Base-by-base conservation (phyloP, 2,888 invertebrate species). In the Colletes collaris region DNA sequence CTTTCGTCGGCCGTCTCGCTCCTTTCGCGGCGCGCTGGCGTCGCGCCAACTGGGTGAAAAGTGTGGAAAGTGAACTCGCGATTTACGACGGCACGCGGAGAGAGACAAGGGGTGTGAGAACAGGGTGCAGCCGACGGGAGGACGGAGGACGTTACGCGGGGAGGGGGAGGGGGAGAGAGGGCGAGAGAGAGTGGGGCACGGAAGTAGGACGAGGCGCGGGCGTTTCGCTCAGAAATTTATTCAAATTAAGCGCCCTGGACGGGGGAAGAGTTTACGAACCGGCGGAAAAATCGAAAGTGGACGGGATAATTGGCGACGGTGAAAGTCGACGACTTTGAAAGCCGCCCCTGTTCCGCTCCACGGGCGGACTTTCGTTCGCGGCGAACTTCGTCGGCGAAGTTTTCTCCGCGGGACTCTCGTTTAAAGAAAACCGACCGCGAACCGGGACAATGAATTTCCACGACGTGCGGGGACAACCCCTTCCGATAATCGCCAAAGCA, bases 11-110 rank as follows among this genome's bases (percentile, higher is more conserved):
- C 52, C 74, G 67, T 76, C 78, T 79, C 75, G 77, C 79, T 78
- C 79, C 81, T 81, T 82, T 76, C 66, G 73, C 83, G 68, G 53
- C 71, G 75, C 72, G 69, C 83, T 91, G 92, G 92, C 92, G 74
- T 76, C 52, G 66, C 85, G 92, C 92, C 92, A 93, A 93, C 91
- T 93, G 86, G 92, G 92, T 93, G 92, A 93, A 92, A 93, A 93
- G 92, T 91, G 89, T 89, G 88, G 91, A 91, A 92, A 91, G 92
- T 91, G 91, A 92, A 92, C 91, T 90, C 88, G 87, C 89, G 90
- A 92, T 92, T 91, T 92, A 91, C 89, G 88, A 85, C 88, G 81
- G 80, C 83, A 82, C 78, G 74, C 72, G 72, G 82, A 71, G 82
- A 79, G 66, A 67, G 74, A 68, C 68, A 76, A 76, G 55, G 56